Evolutionary conservation across 2,113 vertebrate genomes (phyloP).

Genomic region (Alethe diademata): DNA sequence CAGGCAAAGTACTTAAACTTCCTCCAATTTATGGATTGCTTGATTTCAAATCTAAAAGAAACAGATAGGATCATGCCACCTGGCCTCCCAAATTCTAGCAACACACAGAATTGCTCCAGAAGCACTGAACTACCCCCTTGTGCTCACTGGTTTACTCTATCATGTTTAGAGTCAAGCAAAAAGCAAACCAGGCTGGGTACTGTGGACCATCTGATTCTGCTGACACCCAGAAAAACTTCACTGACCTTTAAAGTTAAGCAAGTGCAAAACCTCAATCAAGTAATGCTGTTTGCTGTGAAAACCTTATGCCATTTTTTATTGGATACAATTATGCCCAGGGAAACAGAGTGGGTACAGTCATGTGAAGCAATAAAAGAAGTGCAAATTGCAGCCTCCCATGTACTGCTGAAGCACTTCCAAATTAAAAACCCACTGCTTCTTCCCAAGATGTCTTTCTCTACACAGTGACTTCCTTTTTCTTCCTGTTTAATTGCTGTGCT

Average conservation of each 20-base stretch:
- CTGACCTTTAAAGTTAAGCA: not conserved
- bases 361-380: not conserved
- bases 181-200: not conserved
- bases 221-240: not conserved
- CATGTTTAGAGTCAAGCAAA: not conserved
- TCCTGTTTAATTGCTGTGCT: not conserved
- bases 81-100: not conserved
- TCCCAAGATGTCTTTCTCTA: not conserved
- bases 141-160: not conserved
- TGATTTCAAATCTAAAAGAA: not conserved
- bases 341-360: not conserved
- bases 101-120: not conserved
- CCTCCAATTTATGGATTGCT: not conserved
- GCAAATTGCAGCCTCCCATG: not conserved
- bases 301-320: not conserved
- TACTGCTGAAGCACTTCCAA: not conserved
- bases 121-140: not conserved
- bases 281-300: not conserved
- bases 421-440: not conserved
- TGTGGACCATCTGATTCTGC: not conserved
- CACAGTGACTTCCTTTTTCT: not conserved
- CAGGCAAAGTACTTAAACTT: not conserved
- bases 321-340: not conserved
- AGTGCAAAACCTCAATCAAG: not conserved
- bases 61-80: accelerated